Evolutionary conservation across 2,797 vertebrate species (phyloP), one percentile per base, ranked within the genome.

Genomic region (Myotis planiceps): DNA sequence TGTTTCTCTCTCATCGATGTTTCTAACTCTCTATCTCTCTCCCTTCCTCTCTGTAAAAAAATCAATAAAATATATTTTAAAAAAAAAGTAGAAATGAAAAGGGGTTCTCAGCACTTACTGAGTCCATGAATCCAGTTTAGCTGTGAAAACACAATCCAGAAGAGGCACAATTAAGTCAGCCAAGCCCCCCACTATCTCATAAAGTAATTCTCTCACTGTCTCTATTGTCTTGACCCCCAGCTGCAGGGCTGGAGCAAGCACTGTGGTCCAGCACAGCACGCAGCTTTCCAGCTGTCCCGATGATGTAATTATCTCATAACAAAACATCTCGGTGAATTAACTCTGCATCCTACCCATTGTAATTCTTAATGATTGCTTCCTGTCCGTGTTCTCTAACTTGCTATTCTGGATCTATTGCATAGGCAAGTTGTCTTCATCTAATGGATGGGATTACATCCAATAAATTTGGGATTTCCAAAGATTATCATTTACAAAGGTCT

Each of bases 401-500:
- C 68, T 96, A n/a, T 74, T 90, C 74, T 74, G 83, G 45, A 85
- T 75, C 96, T 94, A 79, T 4, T 42, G 81, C 93, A 82, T 0
- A 95, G 80, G 86, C 96, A 95, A 96, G 93, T 5, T 65, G 58
- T 49, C 94, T 96, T 97, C 79, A 94, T 95, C 94, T 94, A 94
- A 97, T 87, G 89, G 97, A 92, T 89, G 90, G 94, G 68, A 97
- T 89, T 29, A 94, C 74, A 95, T 95, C 92, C 83, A 71, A 45
- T 27, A 90, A 86, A 78, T 42, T 91, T 96, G 97, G 95, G 0
- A 34, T 89, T 97, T 97, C 96, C 95, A 95, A 96, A 94, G 92
- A 94, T 93, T 94, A 94, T 94, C 95, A 97, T 97, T 98, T 96
- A 98, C 97, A 97, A 90, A 97, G 90, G 96, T 97, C 97, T 98